phyloP scores from a whole-genome alignment of 2,113 vertebrate species.

The Pollachius pollachius region DNA sequence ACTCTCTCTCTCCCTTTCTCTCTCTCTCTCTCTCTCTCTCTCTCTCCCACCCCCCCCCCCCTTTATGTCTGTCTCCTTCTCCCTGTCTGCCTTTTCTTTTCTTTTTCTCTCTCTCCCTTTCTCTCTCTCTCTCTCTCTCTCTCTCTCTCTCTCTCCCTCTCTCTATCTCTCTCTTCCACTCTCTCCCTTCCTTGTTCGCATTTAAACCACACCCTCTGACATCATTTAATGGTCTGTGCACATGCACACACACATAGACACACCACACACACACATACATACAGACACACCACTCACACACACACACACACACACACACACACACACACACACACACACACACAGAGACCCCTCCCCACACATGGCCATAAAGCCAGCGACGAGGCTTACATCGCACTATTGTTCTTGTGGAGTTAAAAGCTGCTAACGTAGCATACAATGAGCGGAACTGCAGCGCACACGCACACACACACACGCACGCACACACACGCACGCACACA shows the following conservation, averaged over 20 bases:
- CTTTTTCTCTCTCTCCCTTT: constrained; percentile 43
- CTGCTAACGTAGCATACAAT: constrained; percentile 69
- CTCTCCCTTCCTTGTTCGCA: constrained; percentile 26
- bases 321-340: constrained; percentile 18
- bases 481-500: neutral
- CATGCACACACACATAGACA: constrained; percentile 10
- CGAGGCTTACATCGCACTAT: constrained; percentile 58
- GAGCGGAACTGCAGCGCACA: constrained; percentile 55
- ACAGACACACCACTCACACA: constrained; percentile 25
- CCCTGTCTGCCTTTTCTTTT: constrained; percentile 26
- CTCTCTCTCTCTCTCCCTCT: neutral
- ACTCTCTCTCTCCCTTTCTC: constrained; percentile 7
- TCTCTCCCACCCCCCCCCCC: neutral
- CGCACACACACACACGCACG: constrained; percentile 8
- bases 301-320: constrained; percentile 6
- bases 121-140: constrained; percentile 17
- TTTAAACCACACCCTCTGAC: constrained; percentile 62
- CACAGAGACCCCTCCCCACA: neutral
- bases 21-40: constrained; percentile 17
- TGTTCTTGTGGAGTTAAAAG: constrained; percentile 66
- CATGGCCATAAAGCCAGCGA: constrained; percentile 45
- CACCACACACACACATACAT: constrained; percentile 21
- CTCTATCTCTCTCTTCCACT: constrained; percentile 4
- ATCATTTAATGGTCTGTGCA: constrained; percentile 52
- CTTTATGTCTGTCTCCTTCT: constrained; percentile 22